These are phyloP conservation scores for Chorisops tibialis DNA, from an alignment of 2,888 invertebrate species.

Conservation along the genomic window DNA sequence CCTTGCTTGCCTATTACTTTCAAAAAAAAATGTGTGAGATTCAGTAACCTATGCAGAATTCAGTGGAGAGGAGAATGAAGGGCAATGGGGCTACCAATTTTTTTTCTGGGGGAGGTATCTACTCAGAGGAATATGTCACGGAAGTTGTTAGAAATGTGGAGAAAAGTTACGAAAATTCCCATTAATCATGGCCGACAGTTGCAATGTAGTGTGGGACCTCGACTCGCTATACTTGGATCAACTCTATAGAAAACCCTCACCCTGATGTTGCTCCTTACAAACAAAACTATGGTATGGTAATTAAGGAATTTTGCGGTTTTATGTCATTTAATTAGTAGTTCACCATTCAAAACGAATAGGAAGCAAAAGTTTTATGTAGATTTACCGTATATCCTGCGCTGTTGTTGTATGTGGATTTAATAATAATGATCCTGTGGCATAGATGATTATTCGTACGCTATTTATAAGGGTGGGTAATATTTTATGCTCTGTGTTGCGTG, in stretches of 20 bases:
- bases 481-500: too few relatives aligned
- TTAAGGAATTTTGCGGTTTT: constrained; percentile 31
- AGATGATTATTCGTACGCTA: too few relatives aligned
- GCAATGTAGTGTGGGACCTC: neutral
- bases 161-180: constrained; percentile 28
- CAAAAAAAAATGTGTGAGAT: neutral
- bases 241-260: too few relatives aligned
- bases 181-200: constrained; percentile 31
- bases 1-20: neutral
- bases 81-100: too few relatives aligned
- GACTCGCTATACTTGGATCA: neutral
- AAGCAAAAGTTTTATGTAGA: neutral
- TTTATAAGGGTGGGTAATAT: too few relatives aligned
- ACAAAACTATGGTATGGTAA: constrained; percentile 28
- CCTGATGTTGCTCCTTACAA: constrained; percentile 3
- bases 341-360: neutral
- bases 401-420: too few relatives aligned
- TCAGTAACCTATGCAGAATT: too few relatives aligned
- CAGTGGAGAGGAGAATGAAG: too few relatives aligned
- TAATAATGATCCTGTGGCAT: too few relatives aligned
- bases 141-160: constrained; percentile 27
- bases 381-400: too few relatives aligned
- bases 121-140: constrained; percentile 30
- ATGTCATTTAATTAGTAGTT: constrained; percentile 32
- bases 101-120: too few relatives aligned